Conservation (phyloP, 2,888 invertebrate species). For the Ormyrus labotus region DNA sequence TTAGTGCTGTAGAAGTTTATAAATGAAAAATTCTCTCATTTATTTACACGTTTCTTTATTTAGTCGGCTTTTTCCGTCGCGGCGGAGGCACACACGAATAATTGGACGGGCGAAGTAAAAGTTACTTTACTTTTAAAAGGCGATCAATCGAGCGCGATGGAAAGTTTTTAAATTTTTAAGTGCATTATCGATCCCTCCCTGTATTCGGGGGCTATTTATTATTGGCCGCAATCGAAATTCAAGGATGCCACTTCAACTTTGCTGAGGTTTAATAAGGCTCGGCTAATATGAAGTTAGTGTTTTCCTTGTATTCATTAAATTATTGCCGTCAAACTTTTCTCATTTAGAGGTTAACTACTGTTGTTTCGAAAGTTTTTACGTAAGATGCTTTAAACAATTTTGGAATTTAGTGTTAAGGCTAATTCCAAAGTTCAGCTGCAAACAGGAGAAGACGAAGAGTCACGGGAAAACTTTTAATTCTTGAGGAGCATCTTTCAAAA, state of each 20-base stretch:
- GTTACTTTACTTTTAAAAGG: too few species aligned
- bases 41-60: too few species aligned
- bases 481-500: too few species aligned
- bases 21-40: too few species aligned
- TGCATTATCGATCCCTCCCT: not conserved
- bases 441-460: not conserved
- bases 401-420: slow-evolving; percentile 14
- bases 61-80: too few species aligned
- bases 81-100: too few species aligned
- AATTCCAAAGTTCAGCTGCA: slow-evolving; percentile 8
- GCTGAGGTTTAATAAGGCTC: not conserved
- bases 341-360: slow-evolving; percentile 34
- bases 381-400: slow-evolving; percentile 17
- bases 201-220: slow-evolving; percentile 17
- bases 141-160: too few species aligned
- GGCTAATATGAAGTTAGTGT: slow-evolving; percentile 26
- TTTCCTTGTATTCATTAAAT: slow-evolving; percentile 19
- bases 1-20: too few species aligned
- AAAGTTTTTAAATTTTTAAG: not conserved
- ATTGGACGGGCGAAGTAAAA: too few species aligned
- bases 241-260: slow-evolving; percentile 24
- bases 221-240: slow-evolving; percentile 8
- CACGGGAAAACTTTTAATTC: not conserved
- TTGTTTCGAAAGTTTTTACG: slow-evolving; percentile 12
- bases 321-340: slow-evolving; percentile 48